Evolutionary conservation across 2,113 vertebrate genomes (phyloP).

Genomic region (Burhinus bistriatus): DNA sequence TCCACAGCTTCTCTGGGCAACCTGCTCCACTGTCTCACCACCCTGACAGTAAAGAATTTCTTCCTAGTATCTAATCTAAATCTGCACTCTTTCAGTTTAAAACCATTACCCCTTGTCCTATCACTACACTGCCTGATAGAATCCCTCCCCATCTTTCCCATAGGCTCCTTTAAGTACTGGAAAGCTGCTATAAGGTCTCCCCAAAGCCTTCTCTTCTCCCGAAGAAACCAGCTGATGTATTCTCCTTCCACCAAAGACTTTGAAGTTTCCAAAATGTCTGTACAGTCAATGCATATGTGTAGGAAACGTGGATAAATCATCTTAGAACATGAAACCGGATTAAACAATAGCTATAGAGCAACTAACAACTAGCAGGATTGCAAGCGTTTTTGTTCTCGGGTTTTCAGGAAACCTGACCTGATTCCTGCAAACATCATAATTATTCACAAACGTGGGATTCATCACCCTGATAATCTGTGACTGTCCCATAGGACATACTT

Average conservation of each 20-base stretch:
- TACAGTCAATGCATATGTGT: background rate
- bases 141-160: background rate
- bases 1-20: background rate
- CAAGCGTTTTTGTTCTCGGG: background rate
- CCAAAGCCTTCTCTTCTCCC: background rate
- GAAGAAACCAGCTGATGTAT: background rate
- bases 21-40: background rate
- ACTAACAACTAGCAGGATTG: background rate
- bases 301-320: background rate
- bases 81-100: background rate
- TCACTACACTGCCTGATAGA: background rate
- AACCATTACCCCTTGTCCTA: background rate
- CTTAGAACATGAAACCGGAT: background rate
- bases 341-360: background rate
- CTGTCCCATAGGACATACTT: background rate
- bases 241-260: background rate
- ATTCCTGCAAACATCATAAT: background rate
- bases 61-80: background rate
- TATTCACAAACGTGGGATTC: background rate
- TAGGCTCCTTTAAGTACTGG: background rate
- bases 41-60: background rate
- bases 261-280: background rate
- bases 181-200: background rate
- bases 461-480: background rate
- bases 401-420: background rate